Evolutionary conservation across 2,797 vertebrate genomes (phyloP).

Genomic region (Coilia nasus): DNA sequence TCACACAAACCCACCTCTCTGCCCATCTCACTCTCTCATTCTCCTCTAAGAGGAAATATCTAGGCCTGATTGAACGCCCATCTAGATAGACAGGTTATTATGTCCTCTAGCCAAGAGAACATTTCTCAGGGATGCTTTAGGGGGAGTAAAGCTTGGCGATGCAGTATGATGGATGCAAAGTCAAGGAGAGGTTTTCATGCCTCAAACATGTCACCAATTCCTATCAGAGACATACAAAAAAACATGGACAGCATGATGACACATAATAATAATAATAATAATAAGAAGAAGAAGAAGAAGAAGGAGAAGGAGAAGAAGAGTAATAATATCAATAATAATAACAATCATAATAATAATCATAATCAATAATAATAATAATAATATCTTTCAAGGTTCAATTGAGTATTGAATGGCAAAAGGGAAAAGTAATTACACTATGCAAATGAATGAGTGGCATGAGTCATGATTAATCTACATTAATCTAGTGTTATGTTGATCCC

Average conservation of each 20-base stretch:
- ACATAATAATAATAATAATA: not conserved
- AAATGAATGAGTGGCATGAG: conserved; percentile 16
- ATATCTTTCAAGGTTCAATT: not conserved
- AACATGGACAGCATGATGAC: not conserved
- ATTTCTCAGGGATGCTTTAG: not conserved
- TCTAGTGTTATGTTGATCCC: conserved; percentile 8
- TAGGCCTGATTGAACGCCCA: conserved; percentile 7
- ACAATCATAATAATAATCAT: no score
- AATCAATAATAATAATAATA: no score
- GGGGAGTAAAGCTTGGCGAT: not conserved
- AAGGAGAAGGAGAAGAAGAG: no score
- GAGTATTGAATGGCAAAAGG: conserved; percentile 13
- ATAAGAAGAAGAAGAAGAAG: no score
- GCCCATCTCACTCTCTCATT: not conserved
- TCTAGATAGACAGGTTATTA: not conserved
- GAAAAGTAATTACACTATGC: conserved; percentile 12
- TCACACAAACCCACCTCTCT: not conserved
- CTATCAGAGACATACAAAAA: no score
- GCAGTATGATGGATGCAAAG: not conserved
- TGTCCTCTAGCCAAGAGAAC: not conserved
- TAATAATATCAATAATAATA: no score
- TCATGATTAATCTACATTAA: conserved; percentile 1
- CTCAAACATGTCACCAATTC: no score
- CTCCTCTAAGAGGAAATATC: not conserved
- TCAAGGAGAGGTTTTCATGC: no score